Base-by-base conservation (phyloP, 2,113 vertebrate species). In the Xyliphius kryptos region DNA sequence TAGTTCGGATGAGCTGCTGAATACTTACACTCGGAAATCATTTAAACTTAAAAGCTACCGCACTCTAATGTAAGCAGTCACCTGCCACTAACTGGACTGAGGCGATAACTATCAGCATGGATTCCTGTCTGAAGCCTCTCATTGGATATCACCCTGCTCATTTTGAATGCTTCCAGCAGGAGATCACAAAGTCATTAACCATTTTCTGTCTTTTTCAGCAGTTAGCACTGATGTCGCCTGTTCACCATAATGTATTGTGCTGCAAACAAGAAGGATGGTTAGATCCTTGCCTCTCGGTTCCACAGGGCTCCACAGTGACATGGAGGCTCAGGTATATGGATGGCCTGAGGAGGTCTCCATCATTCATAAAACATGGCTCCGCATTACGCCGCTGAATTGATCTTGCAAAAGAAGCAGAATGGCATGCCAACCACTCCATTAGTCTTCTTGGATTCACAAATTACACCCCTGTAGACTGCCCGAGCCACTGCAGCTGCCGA, bases 321-420 rank as follows among this genome's bases (percentile, higher is more conserved):
- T 74, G 41, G 71, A 66, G 72, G 77, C 78, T 82, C 87, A 83
- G 83, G 80, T 87, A 86, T 87, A 89, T 87, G 83, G 85, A 89
- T 88, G 85, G 82, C 85, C 83, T 83, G 75, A 81, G 82, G 83
- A 87, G 81, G 83, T 82, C 85, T 86, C 85, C 86, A 88, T 89
- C 87, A 88, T 87, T 88, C 87, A 88, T 89, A 89, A 87, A 84
- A 82, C 80, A 69, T 77, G 82, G 76, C 75, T 82, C 78, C 70
- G 73, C 80, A 70, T 73, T 77, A 81, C 71, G 72, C 70, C 63
- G 81, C 77, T 21, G 79, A 89, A 89, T 88, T 89, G 87, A 87
- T 89, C 85, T 89, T 85, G 83, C 86, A 87, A 88, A 87, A 87
- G 83, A 87, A 86, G 82, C 76, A 70, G 85, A 83, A 83, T 85